Evolutionary conservation across 53 echinoderm and acorn worm genomes (phyloP), one percentile per base, ranked within the genome.

Genomic region (Stichopus horrens): DNA sequence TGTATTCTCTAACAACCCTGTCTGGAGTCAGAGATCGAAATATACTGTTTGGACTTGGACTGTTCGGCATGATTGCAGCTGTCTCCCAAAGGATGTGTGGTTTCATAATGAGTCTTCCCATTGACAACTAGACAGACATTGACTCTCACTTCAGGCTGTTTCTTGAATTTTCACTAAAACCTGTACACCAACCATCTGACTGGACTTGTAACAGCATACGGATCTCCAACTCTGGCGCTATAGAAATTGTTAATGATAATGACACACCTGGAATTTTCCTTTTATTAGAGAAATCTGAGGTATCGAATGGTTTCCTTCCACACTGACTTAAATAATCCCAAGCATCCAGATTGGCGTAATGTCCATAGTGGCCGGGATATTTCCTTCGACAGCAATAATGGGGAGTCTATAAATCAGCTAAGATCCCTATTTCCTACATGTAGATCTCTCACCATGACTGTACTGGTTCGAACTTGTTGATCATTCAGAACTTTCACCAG

Each of bases 141-240:
- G 52, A 90, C 87, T 16, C 76, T 86, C 7, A 88, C 79, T 21
- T 88, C 78, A 14, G 86, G 77, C 53, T 88, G 21, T 53, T 82
- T 77, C 23, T n/a, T 86, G n/a, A 68, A 22, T 67, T 89, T 79
- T n/a, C 90, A 75, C 4, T 82, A 53, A 18, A 92, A 65, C 7
- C 92, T 90, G 90, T 90, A 92, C 37, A 90, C 83, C 55, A 88
- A 18, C 92, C 90, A 92, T 67, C 92, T 90, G 22, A 92, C 54
- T 22, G 66, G 91, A 52, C 83, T 60, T 83, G 74, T 83, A 56
- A 86, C 81, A 37, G 91, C 89, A 59, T 91, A 89, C 18, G 93
- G 91, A 23, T 91, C 91, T 53, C 89, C 89, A 21, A 79, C 7
- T 4, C 54, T 86, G 37, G 2, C 21, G 89, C 92, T 23, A 86